phyloP scores from a whole-genome alignment of 1,140 invertebrate genomes.

The Plodia interpunctella region DNA sequence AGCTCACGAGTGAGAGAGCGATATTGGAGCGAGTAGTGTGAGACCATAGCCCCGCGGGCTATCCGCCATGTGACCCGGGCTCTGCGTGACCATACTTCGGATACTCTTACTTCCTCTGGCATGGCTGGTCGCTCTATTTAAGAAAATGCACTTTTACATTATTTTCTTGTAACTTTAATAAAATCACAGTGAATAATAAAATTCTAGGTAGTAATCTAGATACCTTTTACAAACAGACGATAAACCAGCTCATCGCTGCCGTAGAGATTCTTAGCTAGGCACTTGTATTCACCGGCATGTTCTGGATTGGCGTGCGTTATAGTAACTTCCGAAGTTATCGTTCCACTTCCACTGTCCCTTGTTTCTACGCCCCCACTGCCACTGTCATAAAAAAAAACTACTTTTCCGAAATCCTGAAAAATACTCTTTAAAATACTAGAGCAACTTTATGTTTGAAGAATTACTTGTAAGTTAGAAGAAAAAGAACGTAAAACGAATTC shows the following conservation, averaged over 20 bases:
- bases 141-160: conserved; percentile 11
- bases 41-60: conserved; percentile 52
- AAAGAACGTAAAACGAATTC: no score
- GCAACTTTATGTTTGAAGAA: no score
- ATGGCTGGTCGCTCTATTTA: conserved; percentile 54
- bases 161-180: background rate
- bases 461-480: no score
- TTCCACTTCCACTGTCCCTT: conserved; percentile 52
- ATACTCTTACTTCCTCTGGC: conserved; percentile 65
- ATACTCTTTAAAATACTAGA: no score
- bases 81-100: conserved; percentile 64
- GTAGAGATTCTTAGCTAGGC: conserved; percentile 60
- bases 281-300: conserved; percentile 64
- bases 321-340: conserved; percentile 57
- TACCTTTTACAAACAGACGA: conserved; percentile 66
- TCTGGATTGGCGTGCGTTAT: conserved; percentile 62
- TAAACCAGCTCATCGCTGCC: conserved; percentile 59
- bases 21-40: conserved; percentile 64
- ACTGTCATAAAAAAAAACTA: conserved; percentile 26
- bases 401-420: no score
- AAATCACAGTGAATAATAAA: background rate
- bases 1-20: conserved; percentile 48
- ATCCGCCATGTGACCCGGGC: conserved; percentile 62
- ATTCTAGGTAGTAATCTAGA: background rate
- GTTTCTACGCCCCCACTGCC: conserved; percentile 64